These are phyloP conservation scores for Camelus dromedarius DNA, from an alignment of 2,113 vertebrate species.

Conservation along the genomic window DNA sequence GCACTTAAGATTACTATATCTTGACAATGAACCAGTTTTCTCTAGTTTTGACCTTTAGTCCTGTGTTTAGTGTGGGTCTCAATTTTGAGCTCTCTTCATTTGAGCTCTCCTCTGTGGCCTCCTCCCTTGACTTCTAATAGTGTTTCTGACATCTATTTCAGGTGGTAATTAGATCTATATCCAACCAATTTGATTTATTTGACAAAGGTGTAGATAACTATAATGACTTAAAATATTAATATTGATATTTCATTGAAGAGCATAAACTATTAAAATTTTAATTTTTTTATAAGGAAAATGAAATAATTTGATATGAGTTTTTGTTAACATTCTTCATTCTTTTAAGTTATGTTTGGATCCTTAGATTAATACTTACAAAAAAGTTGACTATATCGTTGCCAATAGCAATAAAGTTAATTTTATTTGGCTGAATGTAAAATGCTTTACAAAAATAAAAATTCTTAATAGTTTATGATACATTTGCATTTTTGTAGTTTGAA, in stretches of 20 bases:
- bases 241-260: neutral
- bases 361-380: neutral
- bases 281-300: slow-evolving; percentile 6
- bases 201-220: neutral
- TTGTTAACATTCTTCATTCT: neutral
- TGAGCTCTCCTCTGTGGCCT: slow-evolving; percentile 49
- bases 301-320: neutral
- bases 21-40: slow-evolving; percentile 80
- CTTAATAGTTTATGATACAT: neutral
- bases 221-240: neutral
- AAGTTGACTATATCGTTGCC: neutral
- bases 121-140: slow-evolving; percentile 30
- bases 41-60: slow-evolving; percentile 85
- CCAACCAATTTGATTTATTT: neutral
- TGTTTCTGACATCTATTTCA: slow-evolving; percentile 8
- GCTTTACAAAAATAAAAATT: neutral
- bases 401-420: neutral
- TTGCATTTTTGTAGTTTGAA: slow-evolving; percentile 57
- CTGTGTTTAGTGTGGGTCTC: slow-evolving; percentile 81
- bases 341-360: neutral
- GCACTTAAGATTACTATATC: slow-evolving; percentile 86
- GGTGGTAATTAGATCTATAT: neutral
- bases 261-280: neutral
- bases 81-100: slow-evolving; percentile 66
- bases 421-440: slow-evolving; percentile 9